Conservation (phyloP, 2,113 vertebrate species). For the Lepisosteus osseus region DNA sequence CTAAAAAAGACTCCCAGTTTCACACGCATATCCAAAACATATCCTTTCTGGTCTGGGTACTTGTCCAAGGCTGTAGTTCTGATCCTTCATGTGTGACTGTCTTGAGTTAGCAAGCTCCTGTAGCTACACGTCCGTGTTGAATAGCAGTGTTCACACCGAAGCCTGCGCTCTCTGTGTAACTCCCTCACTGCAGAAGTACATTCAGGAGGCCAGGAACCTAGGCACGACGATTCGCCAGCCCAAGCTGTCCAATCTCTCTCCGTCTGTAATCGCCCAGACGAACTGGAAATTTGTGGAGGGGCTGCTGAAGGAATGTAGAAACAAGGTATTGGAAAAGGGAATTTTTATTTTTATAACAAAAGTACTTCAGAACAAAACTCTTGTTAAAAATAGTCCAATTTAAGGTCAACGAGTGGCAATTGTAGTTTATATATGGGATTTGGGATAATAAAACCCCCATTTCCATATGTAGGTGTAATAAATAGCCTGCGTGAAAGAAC, state of each 20-base stretch:
- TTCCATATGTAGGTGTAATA: too few species aligned
- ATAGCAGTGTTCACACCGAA: background rate
- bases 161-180: background rate
- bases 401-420: too few species aligned
- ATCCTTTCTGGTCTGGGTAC: background rate
- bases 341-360: too few species aligned
- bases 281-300: conserved; percentile 99
- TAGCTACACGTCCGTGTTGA: background rate
- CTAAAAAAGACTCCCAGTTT: too few species aligned
- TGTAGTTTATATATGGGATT: too few species aligned
- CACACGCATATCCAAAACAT: too few species aligned
- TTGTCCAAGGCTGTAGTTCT: background rate
- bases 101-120: too few species aligned
- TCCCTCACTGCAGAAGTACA: conserved; percentile 80
- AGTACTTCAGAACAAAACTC: too few species aligned
- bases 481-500: too few species aligned
- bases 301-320: conserved; percentile 91
- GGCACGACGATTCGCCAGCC: conserved; percentile 95
- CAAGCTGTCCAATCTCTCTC: conserved; percentile 94
- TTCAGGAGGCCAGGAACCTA: conserved; percentile 94
- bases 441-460: too few species aligned
- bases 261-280: conserved; percentile 96
- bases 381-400: too few species aligned
- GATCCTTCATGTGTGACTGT: conserved; percentile 1
- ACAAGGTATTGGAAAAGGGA: conserved; percentile 74